Base-by-base conservation (phyloP, 2,113 vertebrate species). In the Callocephalon fimbriatum region DNA sequence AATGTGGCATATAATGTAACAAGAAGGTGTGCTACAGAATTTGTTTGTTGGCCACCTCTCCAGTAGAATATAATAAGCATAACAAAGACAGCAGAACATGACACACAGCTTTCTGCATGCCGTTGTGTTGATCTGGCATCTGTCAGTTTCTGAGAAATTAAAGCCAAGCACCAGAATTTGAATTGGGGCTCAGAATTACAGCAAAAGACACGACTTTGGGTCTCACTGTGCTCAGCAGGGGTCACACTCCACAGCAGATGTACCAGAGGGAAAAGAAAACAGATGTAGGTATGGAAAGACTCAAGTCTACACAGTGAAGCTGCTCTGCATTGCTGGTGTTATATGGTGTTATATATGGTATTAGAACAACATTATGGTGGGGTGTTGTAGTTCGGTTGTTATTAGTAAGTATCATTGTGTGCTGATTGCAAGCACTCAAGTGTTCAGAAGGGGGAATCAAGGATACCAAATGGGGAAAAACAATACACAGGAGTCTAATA, bases 401-500 rank as follows among this genome's bases (percentile, higher is more conserved):
- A 95, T 96, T 97, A 97, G 89, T 56, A 86, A 97, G 95, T 97
- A 93, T 97, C 96, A 96, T 86, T 97, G 97, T 95, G 93, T 91
- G 86, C 81, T 97, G 96, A 98, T 97, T 97, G 95, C 95, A 96
- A 94, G 93, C 95, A 93, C 59, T 98, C 95, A 96, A 97, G 96
- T 97, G 96, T 97, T 98, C 92, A 97, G 88, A 97, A 95, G 93
- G 96, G 91, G 96, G 91, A 98, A 97, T 96, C 68, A 65, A 96
- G 77, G 93, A 82, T 95, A 97, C 95, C 95, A 96, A 98, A 96
- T 95, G 97, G 94, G 96, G 93, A 96, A 97, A 97, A 97, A 97
- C 96, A 98, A 96, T 97, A 97, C 97, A 98, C 97, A 97, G 91
- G 97, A 98, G 97, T 82, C 97, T 97, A 97, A 97, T 98, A 98